These are phyloP conservation scores for Chromobotia macracanthus DNA, from an alignment of 2,797 vertebrate species.

Conservation along the genomic window DNA sequence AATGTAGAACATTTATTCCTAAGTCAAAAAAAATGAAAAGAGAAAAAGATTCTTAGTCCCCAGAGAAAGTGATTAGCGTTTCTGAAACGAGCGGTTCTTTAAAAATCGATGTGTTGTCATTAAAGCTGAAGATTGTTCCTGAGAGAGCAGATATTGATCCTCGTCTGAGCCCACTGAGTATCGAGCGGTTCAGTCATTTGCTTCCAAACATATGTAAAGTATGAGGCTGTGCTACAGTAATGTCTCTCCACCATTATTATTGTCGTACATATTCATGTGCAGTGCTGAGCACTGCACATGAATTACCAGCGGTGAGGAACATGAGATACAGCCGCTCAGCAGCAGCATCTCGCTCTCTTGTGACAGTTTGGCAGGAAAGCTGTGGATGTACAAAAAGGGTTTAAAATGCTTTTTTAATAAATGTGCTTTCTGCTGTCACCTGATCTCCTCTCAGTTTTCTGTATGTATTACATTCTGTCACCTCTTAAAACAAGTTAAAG, in stretches of 20 bases:
- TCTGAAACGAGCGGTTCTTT: conserved; percentile 79
- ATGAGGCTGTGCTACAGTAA: conserved; percentile 66
- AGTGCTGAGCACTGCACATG: conserved; percentile 56
- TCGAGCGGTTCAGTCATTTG: conserved; percentile 72
- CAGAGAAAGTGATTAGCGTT: conserved; percentile 70
- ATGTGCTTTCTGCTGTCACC: neutral
- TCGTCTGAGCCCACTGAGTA: conserved; percentile 74
- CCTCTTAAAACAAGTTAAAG: conserved; percentile 22
- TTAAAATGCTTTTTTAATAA: too few species aligned
- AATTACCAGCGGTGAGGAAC: conserved; percentile 55
- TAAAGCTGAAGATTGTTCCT: conserved; percentile 78
- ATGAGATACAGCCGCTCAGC: conserved; percentile 46
- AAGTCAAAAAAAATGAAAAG: neutral
- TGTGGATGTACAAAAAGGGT: too few species aligned
- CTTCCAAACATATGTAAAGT: conserved; percentile 73
- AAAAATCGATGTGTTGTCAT: conserved; percentile 81
- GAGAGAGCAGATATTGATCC: conserved; percentile 75
- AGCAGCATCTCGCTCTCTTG: conserved; percentile 1
- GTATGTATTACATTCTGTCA: conserved; percentile 18
- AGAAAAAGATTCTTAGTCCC: conserved; percentile 62
- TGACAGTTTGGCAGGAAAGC: neutral
- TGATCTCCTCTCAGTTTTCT: neutral
- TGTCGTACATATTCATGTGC: conserved; percentile 64
- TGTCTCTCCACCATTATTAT: conserved; percentile 60
- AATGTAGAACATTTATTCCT: too few species aligned